Conservation (phyloP, 1,140 invertebrate genomes). For the Monomorium pharaonis region DNA sequence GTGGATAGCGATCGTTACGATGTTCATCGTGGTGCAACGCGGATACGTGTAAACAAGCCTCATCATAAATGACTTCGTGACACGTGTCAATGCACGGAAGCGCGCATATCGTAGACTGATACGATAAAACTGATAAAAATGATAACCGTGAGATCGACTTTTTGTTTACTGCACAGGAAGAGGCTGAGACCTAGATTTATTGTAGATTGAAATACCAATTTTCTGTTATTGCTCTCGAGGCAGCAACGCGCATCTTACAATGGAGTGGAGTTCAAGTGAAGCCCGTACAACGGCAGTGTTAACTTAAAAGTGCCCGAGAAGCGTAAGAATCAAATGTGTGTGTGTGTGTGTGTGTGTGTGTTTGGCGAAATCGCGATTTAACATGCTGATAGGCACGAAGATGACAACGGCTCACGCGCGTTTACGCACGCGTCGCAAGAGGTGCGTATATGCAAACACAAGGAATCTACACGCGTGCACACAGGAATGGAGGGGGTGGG, state of each 20-base stretch:
- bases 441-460: conserved; percentile 33
- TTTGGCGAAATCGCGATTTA: not conserved
- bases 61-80: conserved; percentile 27
- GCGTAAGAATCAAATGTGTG: not conserved
- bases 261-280: not conserved
- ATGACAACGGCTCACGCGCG: conserved; percentile 19
- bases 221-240: not conserved
- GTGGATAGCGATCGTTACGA: conserved; percentile 74
- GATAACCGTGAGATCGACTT: not conserved
- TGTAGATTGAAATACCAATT: not conserved
- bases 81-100: conserved; percentile 42
- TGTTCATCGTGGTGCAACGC: conserved; percentile 49
- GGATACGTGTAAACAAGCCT: conserved; percentile 43
- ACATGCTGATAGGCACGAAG: conserved; percentile 29
- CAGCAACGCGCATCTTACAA: not conserved
- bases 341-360: not conserved
- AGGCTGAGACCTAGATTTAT: not conserved
- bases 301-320: not conserved
- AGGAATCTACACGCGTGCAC: conserved; percentile 52
- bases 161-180: not conserved
- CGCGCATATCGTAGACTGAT: not conserved
- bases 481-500: conserved; percentile 1
- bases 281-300: not conserved
- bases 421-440: not conserved
- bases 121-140: not conserved